These are phyloP conservation scores for Anthonomus grandis DNA, from an alignment of 1,140 invertebrate genomes.

Conservation along the genomic window DNA sequence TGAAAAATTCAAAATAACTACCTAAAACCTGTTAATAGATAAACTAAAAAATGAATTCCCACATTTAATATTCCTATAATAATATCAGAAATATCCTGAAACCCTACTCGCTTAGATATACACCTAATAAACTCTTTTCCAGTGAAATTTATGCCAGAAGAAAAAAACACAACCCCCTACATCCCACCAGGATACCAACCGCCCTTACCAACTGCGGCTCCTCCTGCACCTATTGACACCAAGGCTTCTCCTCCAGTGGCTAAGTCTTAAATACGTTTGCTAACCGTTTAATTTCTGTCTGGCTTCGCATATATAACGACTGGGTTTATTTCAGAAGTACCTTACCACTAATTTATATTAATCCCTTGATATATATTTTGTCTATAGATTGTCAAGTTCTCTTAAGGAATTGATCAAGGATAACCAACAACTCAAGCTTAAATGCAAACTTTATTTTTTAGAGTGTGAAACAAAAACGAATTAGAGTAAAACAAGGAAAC, in stretches of 20 bases:
- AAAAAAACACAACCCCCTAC: conserved; percentile 16
- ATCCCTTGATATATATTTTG: too few species aligned
- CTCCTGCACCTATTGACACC: background rate
- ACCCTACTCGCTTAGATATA: background rate
- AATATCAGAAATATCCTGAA: too few species aligned
- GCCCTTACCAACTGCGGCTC: background rate
- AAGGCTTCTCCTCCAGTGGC: conserved; percentile 1
- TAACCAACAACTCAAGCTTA: too few species aligned
- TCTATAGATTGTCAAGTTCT: too few species aligned
- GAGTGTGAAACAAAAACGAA: too few species aligned
- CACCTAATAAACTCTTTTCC: conserved; percentile 22
- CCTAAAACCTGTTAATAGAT: too few species aligned
- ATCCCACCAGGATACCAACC: conserved; percentile 4
- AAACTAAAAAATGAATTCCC: background rate
- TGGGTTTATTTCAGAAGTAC: too few species aligned
- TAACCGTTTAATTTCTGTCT: background rate
- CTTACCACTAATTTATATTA: too few species aligned
- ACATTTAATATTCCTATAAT: background rate
- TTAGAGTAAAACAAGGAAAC: too few species aligned
- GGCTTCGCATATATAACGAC: background rate
- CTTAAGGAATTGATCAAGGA: too few species aligned
- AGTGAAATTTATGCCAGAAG: conserved; percentile 46
- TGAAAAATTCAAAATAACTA: too few species aligned
- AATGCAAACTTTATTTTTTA: too few species aligned
- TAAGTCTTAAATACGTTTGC: conserved; percentile 4